A percentile compares a stretch with the other conserved stretches of the same genome.
Evolutionary conservation across 2,888 invertebrate genomes (phyloP).

Genomic region (Meteorus colon): DNA sequence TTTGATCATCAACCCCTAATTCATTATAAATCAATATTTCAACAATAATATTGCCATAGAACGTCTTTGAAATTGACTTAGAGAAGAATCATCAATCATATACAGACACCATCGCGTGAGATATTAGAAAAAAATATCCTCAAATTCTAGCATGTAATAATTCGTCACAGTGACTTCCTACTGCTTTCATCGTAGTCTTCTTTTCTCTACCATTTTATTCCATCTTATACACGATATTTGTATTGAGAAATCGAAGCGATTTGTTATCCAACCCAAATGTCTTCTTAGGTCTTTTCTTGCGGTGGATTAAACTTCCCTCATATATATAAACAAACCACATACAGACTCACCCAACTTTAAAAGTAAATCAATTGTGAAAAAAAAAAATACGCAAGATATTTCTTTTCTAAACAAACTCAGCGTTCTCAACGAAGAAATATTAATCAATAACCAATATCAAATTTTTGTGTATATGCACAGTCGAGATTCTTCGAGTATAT

Average conservation of each 20-base stretch:
- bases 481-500: slow-evolving; percentile 6
- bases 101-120: background rate
- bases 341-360: background rate
- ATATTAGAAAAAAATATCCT: background rate
- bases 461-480: slow-evolving; percentile 6
- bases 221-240: background rate
- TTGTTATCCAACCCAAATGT: slow-evolving; percentile 42
- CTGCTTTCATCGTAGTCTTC: background rate
- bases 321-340: background rate
- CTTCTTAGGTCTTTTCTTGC: slow-evolving; percentile 4
- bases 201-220: background rate
- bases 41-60: background rate
- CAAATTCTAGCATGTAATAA: background rate
- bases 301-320: background rate
- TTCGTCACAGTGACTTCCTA: background rate
- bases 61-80: background rate
- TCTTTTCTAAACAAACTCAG: background rate
- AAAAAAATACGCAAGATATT: slow-evolving; percentile 1
- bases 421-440: background rate
- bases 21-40: background rate
- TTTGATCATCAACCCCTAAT: background rate
- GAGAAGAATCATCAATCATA: background rate
- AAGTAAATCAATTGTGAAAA: background rate
- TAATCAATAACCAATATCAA: slow-evolving; percentile 30
- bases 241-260: slow-evolving; percentile 50